Evolutionary conservation across 2,888 invertebrate genomes (phyloP), one percentile per base, ranked within the genome.

Genomic region (Agonopterix subpropinquella): DNA sequence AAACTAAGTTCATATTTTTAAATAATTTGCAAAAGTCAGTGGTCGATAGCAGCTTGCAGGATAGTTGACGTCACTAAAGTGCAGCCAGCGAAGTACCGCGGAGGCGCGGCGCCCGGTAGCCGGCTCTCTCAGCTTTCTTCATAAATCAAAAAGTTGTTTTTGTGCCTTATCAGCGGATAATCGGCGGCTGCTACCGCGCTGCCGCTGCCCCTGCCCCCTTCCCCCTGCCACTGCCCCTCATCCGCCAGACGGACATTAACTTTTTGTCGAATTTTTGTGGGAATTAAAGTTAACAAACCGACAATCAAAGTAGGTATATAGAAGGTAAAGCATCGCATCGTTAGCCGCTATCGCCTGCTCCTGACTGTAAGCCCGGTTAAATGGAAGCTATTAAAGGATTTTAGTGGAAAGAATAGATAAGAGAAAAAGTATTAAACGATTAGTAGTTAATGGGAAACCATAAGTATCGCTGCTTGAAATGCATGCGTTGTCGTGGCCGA

Each of bases 111-210:
- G 80, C 78, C 84, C 85, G 64, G 86, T 85, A 86, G 86, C 84
- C 75, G 79, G 70, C 74, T 73, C 71, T 67, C 66, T 28, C 61
- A 72, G 79, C 80, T 82, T 81, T 83, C 82, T 81, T 85, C 84
- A 86, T 86, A 86, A 86, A 86, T 86, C 86, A 86, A 85, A 84
- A 84, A 77, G 83, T 78, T 80, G 85, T 84, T 84, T 85, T 85
- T 83, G 77, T 83, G 77, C 71, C 73, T 82, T 86, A 87, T 84
- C 86, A 77, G 69, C 74, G 74, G 77, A 82, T 84, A 84, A 85
- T 85, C 84, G 80, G 75, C 77, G 75, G 81, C 77, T 64, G 80
- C 86, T 83, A 82, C 84, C 62, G 80, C 74, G 65, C 71, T 70
- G 70, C 73, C 55, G 62, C 54, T 55, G 53, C 56, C 55, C 56